These are phyloP conservation scores for Heliconius ethilla DNA, from an alignment of 2,888 invertebrate genomes.

Conservation along the genomic window DNA sequence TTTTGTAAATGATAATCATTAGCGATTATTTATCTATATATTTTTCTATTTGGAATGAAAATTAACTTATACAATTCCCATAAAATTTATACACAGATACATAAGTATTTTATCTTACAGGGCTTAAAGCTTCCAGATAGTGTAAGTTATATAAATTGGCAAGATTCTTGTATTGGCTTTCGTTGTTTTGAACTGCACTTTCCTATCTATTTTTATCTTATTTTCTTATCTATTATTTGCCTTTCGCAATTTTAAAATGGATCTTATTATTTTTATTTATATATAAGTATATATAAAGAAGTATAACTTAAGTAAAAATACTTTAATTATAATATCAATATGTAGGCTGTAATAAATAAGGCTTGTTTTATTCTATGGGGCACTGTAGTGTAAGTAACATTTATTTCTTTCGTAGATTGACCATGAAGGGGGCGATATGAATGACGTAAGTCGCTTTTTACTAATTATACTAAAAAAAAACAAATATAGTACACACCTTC, in stretches of 20 bases:
- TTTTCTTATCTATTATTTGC: neutral
- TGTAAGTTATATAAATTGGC: conserved; percentile 58
- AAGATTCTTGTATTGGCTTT: conserved; percentile 34
- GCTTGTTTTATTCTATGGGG: conserved; percentile 3
- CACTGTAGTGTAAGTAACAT: conserved; percentile 26
- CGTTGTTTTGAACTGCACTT: conserved; percentile 7
- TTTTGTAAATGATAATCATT: too few relatives aligned
- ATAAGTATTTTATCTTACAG: conserved; percentile 57
- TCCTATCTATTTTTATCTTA: neutral
- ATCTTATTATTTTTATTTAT: neutral
- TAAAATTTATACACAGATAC: conserved; percentile 2
- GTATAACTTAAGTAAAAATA: too few relatives aligned
- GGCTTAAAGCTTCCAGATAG: conserved; percentile 54
- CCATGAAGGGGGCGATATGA: conserved; percentile 33
- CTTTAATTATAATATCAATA: too few relatives aligned
- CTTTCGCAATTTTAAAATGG: neutral
- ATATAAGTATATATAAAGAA: neutral
- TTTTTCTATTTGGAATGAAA: neutral
- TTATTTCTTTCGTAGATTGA: conserved; percentile 47
- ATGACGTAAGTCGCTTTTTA: conserved; percentile 42
- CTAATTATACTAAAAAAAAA: conserved; percentile 13
- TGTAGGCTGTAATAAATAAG: too few relatives aligned
- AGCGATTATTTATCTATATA: neutral
- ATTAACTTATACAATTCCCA: neutral
- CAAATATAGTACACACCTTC: too few relatives aligned